These are phyloP conservation scores for Lateolabrax maculatus DNA, from an alignment of 2,797 vertebrate genomes.

Conservation along the genomic window DNA sequence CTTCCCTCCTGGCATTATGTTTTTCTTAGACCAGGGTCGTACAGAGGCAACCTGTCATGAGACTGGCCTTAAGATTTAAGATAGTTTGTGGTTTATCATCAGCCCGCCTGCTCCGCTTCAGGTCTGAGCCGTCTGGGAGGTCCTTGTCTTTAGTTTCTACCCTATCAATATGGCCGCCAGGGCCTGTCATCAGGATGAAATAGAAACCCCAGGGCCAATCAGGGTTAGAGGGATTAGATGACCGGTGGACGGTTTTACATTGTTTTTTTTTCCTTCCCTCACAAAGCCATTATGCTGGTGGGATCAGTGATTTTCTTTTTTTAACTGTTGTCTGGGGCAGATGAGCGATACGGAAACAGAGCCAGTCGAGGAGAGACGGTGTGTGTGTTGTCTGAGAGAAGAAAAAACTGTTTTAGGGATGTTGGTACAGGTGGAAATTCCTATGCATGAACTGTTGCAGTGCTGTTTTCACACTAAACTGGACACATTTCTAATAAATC, in stretches of 20 bases:
- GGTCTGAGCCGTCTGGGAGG: slow-evolving; percentile 54
- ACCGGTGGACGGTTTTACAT: slow-evolving; percentile 29
- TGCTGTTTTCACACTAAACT: not conserved
- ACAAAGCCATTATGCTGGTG: slow-evolving; percentile 25
- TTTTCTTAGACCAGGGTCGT: slow-evolving; percentile 22
- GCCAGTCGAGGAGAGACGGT: not conserved
- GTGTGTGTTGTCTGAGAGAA: slow-evolving; percentile 5
- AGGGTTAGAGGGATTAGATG: slow-evolving; percentile 61
- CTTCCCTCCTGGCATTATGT: not conserved
- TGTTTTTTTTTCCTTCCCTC: slow-evolving; percentile 2
- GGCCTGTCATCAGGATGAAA: slow-evolving; percentile 67
- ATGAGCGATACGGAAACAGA: not conserved
- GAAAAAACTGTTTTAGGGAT: not conserved
- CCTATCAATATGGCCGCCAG: slow-evolving; percentile 65
- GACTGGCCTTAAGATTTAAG: slow-evolving; percentile 47
- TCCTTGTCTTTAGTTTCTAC: slow-evolving; percentile 65
- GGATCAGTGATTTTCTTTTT: not conserved
- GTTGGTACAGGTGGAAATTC: slow-evolving; percentile 28
- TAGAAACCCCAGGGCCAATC: slow-evolving; percentile 37
- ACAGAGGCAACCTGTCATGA: slow-evolving; percentile 49
- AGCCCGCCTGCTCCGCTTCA: slow-evolving; percentile 6
- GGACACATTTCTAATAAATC: not conserved
- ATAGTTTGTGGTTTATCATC: slow-evolving; percentile 50
- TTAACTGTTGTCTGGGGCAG: slow-evolving; percentile 1
- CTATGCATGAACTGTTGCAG: too few relatives aligned